Base-by-base conservation (phyloP, 2,797 vertebrate species). In the Myotis vivesi region DNA sequence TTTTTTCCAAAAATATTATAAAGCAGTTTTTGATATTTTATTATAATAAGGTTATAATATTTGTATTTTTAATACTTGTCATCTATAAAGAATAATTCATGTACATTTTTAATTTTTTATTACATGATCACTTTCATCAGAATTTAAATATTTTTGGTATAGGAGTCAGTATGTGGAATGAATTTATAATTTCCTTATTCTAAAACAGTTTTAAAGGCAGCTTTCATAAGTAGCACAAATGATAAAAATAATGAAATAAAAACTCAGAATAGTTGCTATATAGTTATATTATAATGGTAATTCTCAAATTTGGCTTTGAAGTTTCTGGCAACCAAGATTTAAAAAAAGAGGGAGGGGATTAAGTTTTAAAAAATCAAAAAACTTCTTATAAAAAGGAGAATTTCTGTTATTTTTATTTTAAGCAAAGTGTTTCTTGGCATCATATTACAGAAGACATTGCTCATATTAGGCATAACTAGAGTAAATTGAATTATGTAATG, bases 101-200 rank as follows among this genome's bases (percentile, higher is more conserved):
- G 16, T 36, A 59, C 38, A 85, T 84, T 85, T 62, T 19, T 55
- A 41, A 12, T 53, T 51, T 80, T 89, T 84, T 94, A 59, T 71
- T 68, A 53, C 28, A 62, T 71, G 44, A 17, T 91, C 44, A 80
- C 51, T 86, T 71, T 46, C 46, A 81, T 72, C 44, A 46, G 25
- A 83, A 55, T 80, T 91, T 82, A 73, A 81, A 66, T 73, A 57
- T 77, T 89, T 89, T 62, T 53, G 79, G 28, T 64, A 95, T 64
- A 95, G 55, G 68, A 57, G 36, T 90, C 57, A 73, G 15, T 79
- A 76, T 82, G 30, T 36, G 38, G 20, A 33, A 76, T 90, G 87
- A 55, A 77, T 83, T 59, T 93, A 59, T 25, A 81, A 53, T 55
- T 25, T 79, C 2, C 16, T 79, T 80, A 80, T 85, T 72, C 64